phyloP scores from a whole-genome alignment of 2,888 invertebrate genomes.

The Erebia epiphron region DNA sequence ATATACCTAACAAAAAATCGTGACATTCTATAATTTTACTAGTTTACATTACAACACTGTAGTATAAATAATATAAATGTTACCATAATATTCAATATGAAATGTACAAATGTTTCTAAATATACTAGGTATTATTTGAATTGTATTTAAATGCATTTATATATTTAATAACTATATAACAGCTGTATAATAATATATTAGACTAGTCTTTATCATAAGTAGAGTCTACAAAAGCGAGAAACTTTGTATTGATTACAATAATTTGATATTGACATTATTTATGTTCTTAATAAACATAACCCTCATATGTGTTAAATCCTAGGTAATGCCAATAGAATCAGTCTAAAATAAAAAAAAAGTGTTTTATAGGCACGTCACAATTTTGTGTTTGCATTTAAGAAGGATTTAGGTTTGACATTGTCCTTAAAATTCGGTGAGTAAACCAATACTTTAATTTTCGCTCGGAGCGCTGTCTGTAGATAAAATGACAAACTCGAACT shows the following conservation, averaged over 20 bases:
- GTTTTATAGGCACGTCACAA: too few relatives aligned
- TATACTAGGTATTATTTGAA: slow-evolving; percentile 1
- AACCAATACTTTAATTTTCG: too few relatives aligned
- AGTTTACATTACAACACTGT: slow-evolving; percentile 8
- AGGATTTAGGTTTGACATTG: too few relatives aligned
- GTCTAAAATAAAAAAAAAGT: too few relatives aligned
- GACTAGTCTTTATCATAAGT: slow-evolving; percentile 5
- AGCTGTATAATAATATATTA: slow-evolving; percentile 17
- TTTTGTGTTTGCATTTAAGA: too few relatives aligned
- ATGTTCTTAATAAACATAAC: too few relatives aligned
- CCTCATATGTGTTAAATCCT: too few relatives aligned
- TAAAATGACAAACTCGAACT: too few relatives aligned
- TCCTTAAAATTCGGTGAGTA: too few relatives aligned
- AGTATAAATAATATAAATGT: slow-evolving; percentile 4
- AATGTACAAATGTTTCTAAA: slow-evolving; percentile 13
- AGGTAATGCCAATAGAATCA: too few relatives aligned
- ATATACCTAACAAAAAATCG: slow-evolving; percentile 13
- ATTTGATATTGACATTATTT: too few relatives aligned
- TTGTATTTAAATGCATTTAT: slow-evolving; percentile 17
- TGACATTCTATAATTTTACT: background rate
- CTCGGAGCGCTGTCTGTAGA: too few relatives aligned
- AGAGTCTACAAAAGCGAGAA: background rate
- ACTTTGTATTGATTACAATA: slow-evolving; percentile 1
- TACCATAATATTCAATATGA: background rate
- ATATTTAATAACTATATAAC: slow-evolving; percentile 21